Base-by-base conservation (phyloP, 1,140 invertebrate species). In the Lineus longissimus region DNA sequence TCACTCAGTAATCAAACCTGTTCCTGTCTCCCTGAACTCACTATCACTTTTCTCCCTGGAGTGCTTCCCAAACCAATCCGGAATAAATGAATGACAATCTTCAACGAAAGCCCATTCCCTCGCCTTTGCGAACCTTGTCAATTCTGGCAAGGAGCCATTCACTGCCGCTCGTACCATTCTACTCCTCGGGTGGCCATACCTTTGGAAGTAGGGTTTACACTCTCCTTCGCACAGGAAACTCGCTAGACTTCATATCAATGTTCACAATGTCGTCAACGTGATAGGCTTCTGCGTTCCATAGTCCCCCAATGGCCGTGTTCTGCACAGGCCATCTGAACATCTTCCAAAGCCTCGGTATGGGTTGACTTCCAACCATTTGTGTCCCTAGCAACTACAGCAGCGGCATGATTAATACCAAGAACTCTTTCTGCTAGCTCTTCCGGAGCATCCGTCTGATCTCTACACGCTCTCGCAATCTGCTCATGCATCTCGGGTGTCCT, bases 271-370 rank as follows among this genome's bases (percentile, higher is more conserved):
- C 57, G 2, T 15, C 33, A 2, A 27, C 36, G 62, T 66, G 11
- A 45, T 66, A 66, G 6, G 29, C 33, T 30, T 41, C 30, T 6
- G 59, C 54, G 15, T 66, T 66, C 65, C 61, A 63, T 29, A 66
- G 65, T 4, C 62, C 58, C 7, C 54, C 65, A n/a, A 25, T 61
- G 59, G 59, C 33, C 59, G 43, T 67, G 65, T 29, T 51, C 56
- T 25, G 60, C 65, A n/a, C 57, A 60, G 56, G 62, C 61, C 30
- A 59, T 66, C 29, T 66, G 41, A 40, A 66, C 33, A 31, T 63
- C 59, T 1, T 54, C 22, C 43, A 64, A 36, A 27, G 64, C 19
- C 15, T 27, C 55, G 33, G 58, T 58, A 15, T 62, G 61, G 19
- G 56, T 66, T 1, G 65, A 29, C 47, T 66, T 64, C 62, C 55